phyloP scores from a whole-genome alignment of 2,888 invertebrate species.

The Scelioninae gen. 1 region DNA sequence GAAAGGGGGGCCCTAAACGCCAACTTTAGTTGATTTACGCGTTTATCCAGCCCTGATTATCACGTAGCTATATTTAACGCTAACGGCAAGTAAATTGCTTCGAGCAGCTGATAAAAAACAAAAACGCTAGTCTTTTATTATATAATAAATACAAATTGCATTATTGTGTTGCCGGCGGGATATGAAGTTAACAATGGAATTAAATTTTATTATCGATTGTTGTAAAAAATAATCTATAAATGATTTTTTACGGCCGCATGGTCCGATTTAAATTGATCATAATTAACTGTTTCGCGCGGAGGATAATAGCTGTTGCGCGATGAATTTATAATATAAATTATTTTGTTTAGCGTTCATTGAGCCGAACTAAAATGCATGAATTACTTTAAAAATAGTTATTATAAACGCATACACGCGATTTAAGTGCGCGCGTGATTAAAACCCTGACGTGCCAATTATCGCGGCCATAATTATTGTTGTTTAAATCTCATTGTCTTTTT shows the following conservation, averaged over 20 bases:
- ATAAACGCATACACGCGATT: constrained; percentile 43
- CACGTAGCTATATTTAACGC: constrained; percentile 1
- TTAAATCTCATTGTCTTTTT: constrained; percentile 49
- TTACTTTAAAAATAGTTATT: constrained; percentile 66
- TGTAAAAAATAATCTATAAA: constrained; percentile 25
- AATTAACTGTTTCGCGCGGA: constrained; percentile 44
- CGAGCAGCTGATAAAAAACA: neutral
- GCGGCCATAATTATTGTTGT: constrained; percentile 50
- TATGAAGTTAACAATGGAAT: constrained; percentile 8
- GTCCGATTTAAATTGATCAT: constrained; percentile 46
- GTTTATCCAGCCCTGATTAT: neutral
- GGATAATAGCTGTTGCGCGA: constrained; percentile 19
- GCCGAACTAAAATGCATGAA: constrained; percentile 35
- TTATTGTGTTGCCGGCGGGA: constrained; percentile 19
- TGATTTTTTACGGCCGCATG: constrained; percentile 26
- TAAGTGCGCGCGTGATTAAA: constrained; percentile 42
- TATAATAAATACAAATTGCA: constrained; percentile 20
- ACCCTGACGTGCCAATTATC: constrained; percentile 53
- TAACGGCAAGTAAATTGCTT: neutral
- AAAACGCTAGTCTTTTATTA: constrained; percentile 10
- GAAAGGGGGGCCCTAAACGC: neutral
- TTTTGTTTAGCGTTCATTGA: constrained; percentile 61
- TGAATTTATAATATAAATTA: constrained; percentile 56
- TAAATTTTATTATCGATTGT: constrained; percentile 30
- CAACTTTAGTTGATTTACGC: too few relatives aligned